Evolutionary conservation across 2,113 vertebrate species (phyloP), one percentile per base, ranked within the genome.

Genomic region (Petrocephalus zakoni): DNA sequence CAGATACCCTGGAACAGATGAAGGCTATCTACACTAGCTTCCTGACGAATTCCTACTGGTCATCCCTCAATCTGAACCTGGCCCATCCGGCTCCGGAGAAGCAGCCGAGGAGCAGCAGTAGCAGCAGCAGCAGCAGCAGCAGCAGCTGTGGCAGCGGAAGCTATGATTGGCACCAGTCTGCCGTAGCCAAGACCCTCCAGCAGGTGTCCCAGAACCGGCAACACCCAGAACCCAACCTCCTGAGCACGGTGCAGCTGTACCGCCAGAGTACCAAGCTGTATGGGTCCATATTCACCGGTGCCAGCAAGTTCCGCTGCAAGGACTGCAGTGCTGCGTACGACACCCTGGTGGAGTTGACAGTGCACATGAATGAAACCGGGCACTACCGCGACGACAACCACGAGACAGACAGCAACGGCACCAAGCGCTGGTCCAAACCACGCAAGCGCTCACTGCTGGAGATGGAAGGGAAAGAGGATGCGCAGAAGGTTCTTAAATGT

Each of bases 381-480:
- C 98, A 99, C 93, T 99, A 99, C 93, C 97, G 98, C 1, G 98
- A 99, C 83, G 98, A 99, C 94, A 99, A 99, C 97, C 97, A 98
- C 0, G 97, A 98, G 94, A 96, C 95, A 0, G 96, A 96, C 87
- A 97, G 96, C 91, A 96, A 97, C 81, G 97, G 97, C 55, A 95
- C 97, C 85, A 98, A 97, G 93, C 97, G 97, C n/a, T 99, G 98
- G 98, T 99, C 98, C 86, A 99, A 99, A 92, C 98, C 98, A 58
- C 97, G 98, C 56, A 99, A 99, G 90, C 96, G 98, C n/a, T 99
- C 98, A 81, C 94, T 99, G 93, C 94, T 99, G 92, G 98, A 99
- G 92, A 98, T 99, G 98, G 98, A 99, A 90, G 98, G 98, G 19
- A 99, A 99, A 90, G 98, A 99, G 88, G 98, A 99, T 1, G 98